These are phyloP conservation scores for Caretta caretta DNA, from an alignment of 2,113 vertebrate genomes.

Conservation along the genomic window DNA sequence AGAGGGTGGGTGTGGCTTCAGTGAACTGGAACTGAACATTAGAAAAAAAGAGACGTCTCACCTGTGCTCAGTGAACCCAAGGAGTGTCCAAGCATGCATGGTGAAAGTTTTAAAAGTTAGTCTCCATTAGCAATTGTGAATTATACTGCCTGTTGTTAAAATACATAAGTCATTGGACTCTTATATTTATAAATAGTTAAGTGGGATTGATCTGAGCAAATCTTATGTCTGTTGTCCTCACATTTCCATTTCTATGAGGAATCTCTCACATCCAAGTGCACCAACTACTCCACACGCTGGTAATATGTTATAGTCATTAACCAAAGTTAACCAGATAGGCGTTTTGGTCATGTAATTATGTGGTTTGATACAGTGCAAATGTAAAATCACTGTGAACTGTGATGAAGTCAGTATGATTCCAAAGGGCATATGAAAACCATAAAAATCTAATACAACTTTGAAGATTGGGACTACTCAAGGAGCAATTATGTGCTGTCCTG, in stretches of 20 bases:
- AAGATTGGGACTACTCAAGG: slow-evolving; percentile 9
- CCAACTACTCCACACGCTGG: slow-evolving; percentile 33
- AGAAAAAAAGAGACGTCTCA: background rate
- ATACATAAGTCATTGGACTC: background rate
- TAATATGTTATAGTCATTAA: slow-evolving; percentile 19
- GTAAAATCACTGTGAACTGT: background rate
- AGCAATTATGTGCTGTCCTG: slow-evolving; percentile 25
- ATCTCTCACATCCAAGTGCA: slow-evolving; percentile 29
- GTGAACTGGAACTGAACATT: background rate
- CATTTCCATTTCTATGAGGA: slow-evolving; percentile 52
- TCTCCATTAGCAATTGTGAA: background rate
- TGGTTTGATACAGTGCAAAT: background rate
- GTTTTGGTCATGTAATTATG: background rate
- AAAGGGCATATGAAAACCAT: background rate
- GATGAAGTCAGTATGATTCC: background rate
- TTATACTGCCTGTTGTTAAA: background rate
- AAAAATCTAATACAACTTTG: slow-evolving; percentile 39
- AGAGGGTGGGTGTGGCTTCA: background rate
- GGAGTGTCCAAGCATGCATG: background rate
- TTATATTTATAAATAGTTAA: background rate
- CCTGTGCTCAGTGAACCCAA: background rate
- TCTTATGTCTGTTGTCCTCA: slow-evolving; percentile 34
- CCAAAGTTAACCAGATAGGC: background rate
- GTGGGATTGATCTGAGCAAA: background rate
- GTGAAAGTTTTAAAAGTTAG: background rate